Evolutionary conservation across 2,888 invertebrate species (phyloP), one percentile per base, ranked within the genome.

Genomic region (Tridacna gigas): DNA sequence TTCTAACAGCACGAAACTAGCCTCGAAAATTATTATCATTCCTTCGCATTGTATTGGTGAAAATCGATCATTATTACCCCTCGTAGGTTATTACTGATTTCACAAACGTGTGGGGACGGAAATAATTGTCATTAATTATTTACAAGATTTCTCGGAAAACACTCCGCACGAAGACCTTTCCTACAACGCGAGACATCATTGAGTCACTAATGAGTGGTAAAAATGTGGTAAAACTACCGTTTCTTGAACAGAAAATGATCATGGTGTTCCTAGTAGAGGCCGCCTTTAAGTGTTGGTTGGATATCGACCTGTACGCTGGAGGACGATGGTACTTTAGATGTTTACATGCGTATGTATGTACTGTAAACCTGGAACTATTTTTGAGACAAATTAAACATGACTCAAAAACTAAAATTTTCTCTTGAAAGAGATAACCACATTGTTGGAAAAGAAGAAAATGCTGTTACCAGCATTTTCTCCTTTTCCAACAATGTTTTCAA

Each of bases 71-170:
- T 79, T 77, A 81, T 83, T 83, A 83, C 65, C 71, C 25, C 77
- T 56, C 45, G 60, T 66, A 45, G 75, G 77, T 77, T 86, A 86
- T 83, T 83, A 80, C 81, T 74, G 86, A 83, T 86, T 86, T 81
- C 81, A 79, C 83, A 79, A 81, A 81, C 76, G 81, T 81, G 86
- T 77, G 86, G 80, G 86, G 63, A 56, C 45, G 74, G 83, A 82
- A 81, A 83, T 86, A 86, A 86, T 81, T 75, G 73, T 48, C 85
- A 85, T 85, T 80, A 85, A 85, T 85, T 85, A 85, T 85, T 85
- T 82, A 85, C 82, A 45, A 82, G 79, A 79, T 71, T 82, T 82
- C 82, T 74, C 82, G 79, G 79, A 74, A 82, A 37, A 37, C 37
- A 74, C 80, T 37, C 74, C 67, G 80, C 74, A 74, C 77, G 80